phyloP scores from a whole-genome alignment of 1,140 invertebrate genomes.

The Cephus cinctus region DNA sequence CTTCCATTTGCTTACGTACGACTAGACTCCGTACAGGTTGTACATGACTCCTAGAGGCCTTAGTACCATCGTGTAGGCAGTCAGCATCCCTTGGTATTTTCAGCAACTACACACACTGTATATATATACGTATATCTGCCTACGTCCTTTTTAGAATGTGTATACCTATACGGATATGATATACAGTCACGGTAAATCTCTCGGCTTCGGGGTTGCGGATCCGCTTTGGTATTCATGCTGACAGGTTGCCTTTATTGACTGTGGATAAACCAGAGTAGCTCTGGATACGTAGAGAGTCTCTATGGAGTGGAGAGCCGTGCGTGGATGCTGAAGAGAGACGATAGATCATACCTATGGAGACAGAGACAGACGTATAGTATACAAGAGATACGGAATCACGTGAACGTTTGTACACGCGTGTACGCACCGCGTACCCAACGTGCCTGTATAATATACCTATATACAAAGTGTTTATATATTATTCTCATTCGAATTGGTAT shows the following conservation, averaged over 20 bases:
- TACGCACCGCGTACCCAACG: background rate
- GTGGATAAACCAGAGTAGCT: conserved; percentile 36
- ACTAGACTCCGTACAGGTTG: no score
- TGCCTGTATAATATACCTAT: background rate
- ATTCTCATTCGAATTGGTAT: background rate
- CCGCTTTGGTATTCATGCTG: conserved; percentile 47
- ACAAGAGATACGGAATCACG: background rate
- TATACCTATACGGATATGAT: no score
- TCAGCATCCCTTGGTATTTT: no score
- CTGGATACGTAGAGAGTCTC: background rate
- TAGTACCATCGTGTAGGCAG: no score
- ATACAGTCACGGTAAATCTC: no score
- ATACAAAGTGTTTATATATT: background rate
- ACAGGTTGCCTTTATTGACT: conserved; percentile 49
- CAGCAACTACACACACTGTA: no score
- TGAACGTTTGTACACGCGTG: background rate
- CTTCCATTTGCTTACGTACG: no score
- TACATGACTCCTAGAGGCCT: no score
- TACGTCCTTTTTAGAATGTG: background rate
- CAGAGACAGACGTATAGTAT: background rate
- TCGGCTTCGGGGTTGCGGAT: no score
- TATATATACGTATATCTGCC: conserved; percentile 29
- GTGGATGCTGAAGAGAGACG: no score
- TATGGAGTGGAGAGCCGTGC: no score
- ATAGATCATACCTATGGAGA: no score